These are phyloP conservation scores for Miniopterus natalensis DNA, from an alignment of 2,113 vertebrate species.

Conservation along the genomic window DNA sequence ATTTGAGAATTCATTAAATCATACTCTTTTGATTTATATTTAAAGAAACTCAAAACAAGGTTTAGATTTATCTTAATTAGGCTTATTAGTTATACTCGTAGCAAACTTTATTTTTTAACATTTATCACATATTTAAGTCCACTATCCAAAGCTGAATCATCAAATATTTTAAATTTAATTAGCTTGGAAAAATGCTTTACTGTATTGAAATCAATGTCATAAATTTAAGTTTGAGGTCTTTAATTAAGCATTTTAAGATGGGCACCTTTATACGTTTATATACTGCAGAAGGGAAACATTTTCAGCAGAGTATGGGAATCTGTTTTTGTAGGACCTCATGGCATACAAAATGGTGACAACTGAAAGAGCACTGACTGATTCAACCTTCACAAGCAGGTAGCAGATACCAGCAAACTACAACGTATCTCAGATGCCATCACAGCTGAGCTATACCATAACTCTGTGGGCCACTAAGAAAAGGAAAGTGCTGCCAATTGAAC, in stretches of 20 bases:
- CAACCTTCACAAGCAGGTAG: neutral
- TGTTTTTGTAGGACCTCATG: neutral
- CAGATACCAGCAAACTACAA: neutral
- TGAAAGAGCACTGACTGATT: neutral
- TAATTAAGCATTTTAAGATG: neutral
- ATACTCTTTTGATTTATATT: conserved; percentile 1
- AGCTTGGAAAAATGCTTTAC: neutral
- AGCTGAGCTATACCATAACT: neutral
- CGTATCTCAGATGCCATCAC: neutral
- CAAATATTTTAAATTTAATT: neutral
- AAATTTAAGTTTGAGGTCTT: neutral
- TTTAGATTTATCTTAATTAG: neutral
- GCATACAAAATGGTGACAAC: neutral
- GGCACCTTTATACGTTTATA: neutral
- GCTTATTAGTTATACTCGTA: neutral
- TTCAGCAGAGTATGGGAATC: neutral
- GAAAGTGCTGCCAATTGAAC: neutral
- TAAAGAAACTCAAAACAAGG: neutral
- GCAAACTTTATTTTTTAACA: neutral
- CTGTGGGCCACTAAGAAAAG: neutral
- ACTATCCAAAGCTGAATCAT: neutral
- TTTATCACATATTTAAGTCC: neutral
- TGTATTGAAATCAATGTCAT: neutral
- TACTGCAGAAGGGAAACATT: neutral
- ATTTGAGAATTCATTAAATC: neutral